Evolutionary conservation across 2,888 invertebrate genomes (phyloP), one percentile per base, ranked within the genome.

Genomic region (Balanococcus diminutus): DNA sequence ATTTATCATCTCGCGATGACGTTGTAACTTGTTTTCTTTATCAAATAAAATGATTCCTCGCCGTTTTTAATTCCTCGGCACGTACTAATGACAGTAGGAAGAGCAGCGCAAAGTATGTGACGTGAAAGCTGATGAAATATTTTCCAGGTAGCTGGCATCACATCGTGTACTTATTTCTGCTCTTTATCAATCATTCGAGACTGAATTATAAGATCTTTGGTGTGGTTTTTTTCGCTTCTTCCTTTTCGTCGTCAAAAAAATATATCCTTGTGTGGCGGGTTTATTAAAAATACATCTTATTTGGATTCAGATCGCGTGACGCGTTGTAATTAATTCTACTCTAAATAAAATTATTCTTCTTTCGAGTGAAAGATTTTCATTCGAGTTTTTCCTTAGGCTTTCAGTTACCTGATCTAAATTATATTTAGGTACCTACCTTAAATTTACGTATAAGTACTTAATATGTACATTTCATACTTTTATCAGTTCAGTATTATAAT

Each of bases 61-160:
- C 16, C 28, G 28, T 67, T 67, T 67, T 67, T 67, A 67, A 67
- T 67, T 67, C 67, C 67, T 67, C 28, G 28, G 67, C 67, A 67
- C 67, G 67, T 67, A 67, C 67, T 28, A 67, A 67, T 67, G 67
- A 67, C 67, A 28, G 67, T 28, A 28, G 67, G 28, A 67, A 67
- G 67, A 67, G 67, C 67, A 28, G 67, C 25, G 14, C 8, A 11
- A 67, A 67, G 67, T 67, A 67, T 67, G 67, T 67, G 67, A 67
- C 67, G 67, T 28, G 67, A 67, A 67, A 67, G 14, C 28, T 67
- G 67, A 67, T 67, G 67, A 67, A 28, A 67, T 67, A 67, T 67
- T 67, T 28, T 67, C 11, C 67, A 28, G 16, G 16, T 67, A 56
- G 6, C 22, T 8, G 56, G 22, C 56, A 9, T 56, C 56, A 22